Evolutionary conservation across 1,140 invertebrate genomes (phyloP).

Genomic region (Plutomurus gul): DNA sequence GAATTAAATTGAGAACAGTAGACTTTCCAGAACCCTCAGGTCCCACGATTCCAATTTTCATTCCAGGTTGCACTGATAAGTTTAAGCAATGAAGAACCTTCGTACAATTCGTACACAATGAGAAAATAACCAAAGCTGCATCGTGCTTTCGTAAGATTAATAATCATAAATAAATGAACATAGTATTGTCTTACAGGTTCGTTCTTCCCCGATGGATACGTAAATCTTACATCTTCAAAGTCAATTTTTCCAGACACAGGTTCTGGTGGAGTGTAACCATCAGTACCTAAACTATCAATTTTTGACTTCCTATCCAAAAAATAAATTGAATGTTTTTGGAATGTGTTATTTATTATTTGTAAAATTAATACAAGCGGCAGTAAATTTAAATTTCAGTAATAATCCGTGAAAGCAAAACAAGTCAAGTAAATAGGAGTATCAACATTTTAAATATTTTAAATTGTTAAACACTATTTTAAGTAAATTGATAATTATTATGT

Average conservation of each 20-base stretch:
- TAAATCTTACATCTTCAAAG: conserved; percentile 69
- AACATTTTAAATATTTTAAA: too few species aligned
- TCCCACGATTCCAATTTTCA: conserved; percentile 76
- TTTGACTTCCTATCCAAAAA: neutral
- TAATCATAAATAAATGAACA: too few species aligned
- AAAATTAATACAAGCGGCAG: too few species aligned
- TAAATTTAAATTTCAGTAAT: too few species aligned
- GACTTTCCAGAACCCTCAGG: conserved; percentile 84
- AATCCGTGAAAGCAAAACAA: too few species aligned
- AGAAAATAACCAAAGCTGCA: neutral
- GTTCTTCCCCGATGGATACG: conserved; percentile 66
- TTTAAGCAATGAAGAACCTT: neutral
- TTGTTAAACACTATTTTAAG: too few species aligned
- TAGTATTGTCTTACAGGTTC: conserved; percentile 59
- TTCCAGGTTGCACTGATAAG: neutral
- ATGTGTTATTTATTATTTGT: too few species aligned
- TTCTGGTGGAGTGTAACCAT: neutral
- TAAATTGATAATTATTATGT: too few species aligned
- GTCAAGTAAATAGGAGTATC: too few species aligned
- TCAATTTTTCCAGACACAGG: conserved; percentile 59
- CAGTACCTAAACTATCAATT: neutral
- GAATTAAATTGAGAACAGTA: conserved; percentile 74
- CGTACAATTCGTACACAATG: too few species aligned
- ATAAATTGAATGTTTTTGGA: neutral
- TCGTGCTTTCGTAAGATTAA: conserved; percentile 61